Evolutionary conservation across 2,113 vertebrate genomes (phyloP), one percentile per base, ranked within the genome.

Genomic region (Rhizomys pruinosus): DNA sequence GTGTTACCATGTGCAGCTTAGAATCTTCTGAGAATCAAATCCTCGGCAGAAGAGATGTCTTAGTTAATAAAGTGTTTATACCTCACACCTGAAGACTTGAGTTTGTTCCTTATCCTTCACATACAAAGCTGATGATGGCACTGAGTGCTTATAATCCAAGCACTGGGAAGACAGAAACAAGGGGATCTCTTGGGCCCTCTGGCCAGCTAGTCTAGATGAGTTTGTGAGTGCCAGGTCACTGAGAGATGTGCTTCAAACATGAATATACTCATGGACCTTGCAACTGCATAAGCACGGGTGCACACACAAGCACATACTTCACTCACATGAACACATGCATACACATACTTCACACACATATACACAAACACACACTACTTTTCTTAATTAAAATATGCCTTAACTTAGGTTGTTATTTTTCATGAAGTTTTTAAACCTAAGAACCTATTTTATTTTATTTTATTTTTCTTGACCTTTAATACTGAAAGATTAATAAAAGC

Each of bases 381-480:
- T 96, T 72, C 80, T 95, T 92, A 57, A 72, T 68, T 90, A 78
- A 93, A 73, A 61, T n/a, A 23, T 3, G 68, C 3, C 37, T 80
- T 92, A 68, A 86, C 25, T 80, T 89, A 59, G 6, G 29, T 27
- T 77, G 25, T 71, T 66, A 15, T 34, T 57, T 84, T 89, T 42
- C 68, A 47, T 1, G 79, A 69, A 7, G 13, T 63, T 89, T 94
- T 16, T 84, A 66, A 79, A 72, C 15, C 19, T 74, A 93, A 27
- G 11, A 4, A 68, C 5, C 47, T 88, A n/a, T 94, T 44, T 66
- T 94, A 71, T 78, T 25, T 44, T 42, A 11, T 64, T 81, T 79
- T 84, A n/a, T n/a, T n/a, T n/a, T 63, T 52, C 6, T 22, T 76
- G 29, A 72, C 34, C 85, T 94, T 91, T 92, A 77, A 78, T 92